These are phyloP conservation scores for Eublepharis macularius DNA, from an alignment of 2,113 vertebrate species.

Conservation along the genomic window DNA sequence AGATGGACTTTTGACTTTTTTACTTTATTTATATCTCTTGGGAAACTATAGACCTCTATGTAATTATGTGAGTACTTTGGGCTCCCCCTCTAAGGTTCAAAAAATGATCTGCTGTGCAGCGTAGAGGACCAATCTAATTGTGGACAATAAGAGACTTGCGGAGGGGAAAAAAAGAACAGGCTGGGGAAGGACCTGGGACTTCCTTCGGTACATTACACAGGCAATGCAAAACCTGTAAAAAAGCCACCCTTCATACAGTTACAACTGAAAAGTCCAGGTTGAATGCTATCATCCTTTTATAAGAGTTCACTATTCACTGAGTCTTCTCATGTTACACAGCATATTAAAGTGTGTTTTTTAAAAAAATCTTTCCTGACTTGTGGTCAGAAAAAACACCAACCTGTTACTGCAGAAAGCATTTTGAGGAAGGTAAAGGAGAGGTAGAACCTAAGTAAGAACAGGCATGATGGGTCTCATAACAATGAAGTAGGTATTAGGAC, in stretches of 20 bases:
- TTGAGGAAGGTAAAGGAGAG: slow-evolving; percentile 18
- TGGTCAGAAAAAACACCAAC: not conserved
- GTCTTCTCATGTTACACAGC: not conserved
- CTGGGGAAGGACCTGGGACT: not conserved
- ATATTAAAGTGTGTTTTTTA: not conserved
- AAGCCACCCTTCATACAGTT: too few relatives aligned
- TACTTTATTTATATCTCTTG: too few relatives aligned
- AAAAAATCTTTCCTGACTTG: not conserved
- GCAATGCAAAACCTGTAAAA: not conserved
- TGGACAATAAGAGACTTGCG: too few relatives aligned
- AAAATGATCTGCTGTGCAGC: not conserved
- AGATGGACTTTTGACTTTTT: too few relatives aligned
- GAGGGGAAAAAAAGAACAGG: not conserved
- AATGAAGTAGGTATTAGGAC: not conserved
- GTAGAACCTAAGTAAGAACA: not conserved
- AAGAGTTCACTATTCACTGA: not conserved
- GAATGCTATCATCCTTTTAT: not conserved
- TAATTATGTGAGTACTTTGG: not conserved
- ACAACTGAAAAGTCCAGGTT: not conserved
- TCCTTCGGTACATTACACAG: not conserved
- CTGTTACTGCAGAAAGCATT: not conserved
- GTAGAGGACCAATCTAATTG: not conserved
- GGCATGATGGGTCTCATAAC: fast-evolving
- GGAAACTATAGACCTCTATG: too few relatives aligned
- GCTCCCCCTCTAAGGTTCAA: not conserved